A percentile compares a stretch with the other conserved stretches of the same genome.
phyloP scores from a whole-genome alignment of 2,113 vertebrate species.

The Strigops habroptila region DNA sequence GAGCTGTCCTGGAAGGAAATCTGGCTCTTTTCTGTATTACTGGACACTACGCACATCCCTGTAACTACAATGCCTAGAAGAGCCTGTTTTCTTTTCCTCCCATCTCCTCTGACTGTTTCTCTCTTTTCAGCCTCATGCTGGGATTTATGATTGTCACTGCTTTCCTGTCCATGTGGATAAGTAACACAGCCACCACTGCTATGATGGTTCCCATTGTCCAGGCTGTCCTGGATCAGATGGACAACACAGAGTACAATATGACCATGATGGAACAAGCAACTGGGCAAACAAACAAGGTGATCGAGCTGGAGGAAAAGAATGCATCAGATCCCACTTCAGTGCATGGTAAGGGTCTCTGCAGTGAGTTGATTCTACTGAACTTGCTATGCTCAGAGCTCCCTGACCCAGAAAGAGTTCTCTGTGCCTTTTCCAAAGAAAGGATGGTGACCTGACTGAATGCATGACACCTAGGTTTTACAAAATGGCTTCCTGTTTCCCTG shows the following conservation, averaged over 20 bases:
- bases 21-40: not conserved
- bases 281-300: slow-evolving; percentile 6
- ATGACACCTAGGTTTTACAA: not conserved
- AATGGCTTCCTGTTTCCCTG: not conserved
- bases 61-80: not conserved
- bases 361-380: not conserved
- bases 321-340: not conserved
- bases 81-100: not conserved
- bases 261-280: not conserved
- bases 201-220: slow-evolving; percentile 98
- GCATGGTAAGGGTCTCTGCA: slow-evolving; percentile 13
- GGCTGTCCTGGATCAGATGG: slow-evolving; percentile 87
- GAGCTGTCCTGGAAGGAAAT: not conserved
- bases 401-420: not conserved
- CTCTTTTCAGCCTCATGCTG: slow-evolving; percentile 85
- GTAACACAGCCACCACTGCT: slow-evolving; percentile 94
- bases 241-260: slow-evolving; percentile 53
- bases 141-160: slow-evolving; percentile 94
- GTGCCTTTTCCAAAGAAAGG: not conserved
- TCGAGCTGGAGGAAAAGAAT: slow-evolving; percentile 60
- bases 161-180: slow-evolving; percentile 99
- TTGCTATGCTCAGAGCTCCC: not conserved
- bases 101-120: not conserved
- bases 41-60: not conserved
- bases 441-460: not conserved